Evolutionary conservation across 2,888 invertebrate species (phyloP).

Genomic region (Proisotoma minuta): DNA sequence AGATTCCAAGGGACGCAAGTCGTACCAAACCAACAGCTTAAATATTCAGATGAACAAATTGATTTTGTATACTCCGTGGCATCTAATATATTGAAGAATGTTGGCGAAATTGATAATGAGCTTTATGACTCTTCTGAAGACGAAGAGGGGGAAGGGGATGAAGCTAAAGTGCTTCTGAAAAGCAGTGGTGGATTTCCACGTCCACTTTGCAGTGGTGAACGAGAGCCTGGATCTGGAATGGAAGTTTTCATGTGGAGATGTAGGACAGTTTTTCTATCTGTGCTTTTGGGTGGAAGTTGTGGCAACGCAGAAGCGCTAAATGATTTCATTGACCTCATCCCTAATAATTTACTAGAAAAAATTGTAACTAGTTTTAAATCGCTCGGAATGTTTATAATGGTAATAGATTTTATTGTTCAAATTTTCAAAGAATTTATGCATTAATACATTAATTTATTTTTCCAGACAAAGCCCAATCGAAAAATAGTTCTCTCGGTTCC

Average conservation of each 20-base stretch:
- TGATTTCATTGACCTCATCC: slow-evolving; percentile 11
- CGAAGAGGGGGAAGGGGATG: background rate
- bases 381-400: slow-evolving; percentile 16
- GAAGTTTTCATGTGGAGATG: slow-evolving; percentile 34
- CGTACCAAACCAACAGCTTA: no score
- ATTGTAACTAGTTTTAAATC: slow-evolving; percentile 15
- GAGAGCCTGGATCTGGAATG: slow-evolving; percentile 5
- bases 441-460: background rate
- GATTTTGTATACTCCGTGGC: no score
- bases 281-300: slow-evolving; percentile 27
- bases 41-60: no score
- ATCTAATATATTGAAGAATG: no score
- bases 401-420: no score
- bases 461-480: background rate
- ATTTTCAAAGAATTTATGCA: background rate
- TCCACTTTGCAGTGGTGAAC: slow-evolving; percentile 5
- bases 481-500: background rate
- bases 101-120: no score
- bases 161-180: slow-evolving; percentile 7
- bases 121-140: no score
- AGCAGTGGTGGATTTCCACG: background rate
- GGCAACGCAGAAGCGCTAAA: slow-evolving; percentile 21
- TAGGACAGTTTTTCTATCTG: slow-evolving; percentile 25
- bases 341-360: slow-evolving; percentile 21
- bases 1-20: no score